Base-by-base conservation (phyloP, 2,888 invertebrate species). In the Aquatica leii region DNA sequence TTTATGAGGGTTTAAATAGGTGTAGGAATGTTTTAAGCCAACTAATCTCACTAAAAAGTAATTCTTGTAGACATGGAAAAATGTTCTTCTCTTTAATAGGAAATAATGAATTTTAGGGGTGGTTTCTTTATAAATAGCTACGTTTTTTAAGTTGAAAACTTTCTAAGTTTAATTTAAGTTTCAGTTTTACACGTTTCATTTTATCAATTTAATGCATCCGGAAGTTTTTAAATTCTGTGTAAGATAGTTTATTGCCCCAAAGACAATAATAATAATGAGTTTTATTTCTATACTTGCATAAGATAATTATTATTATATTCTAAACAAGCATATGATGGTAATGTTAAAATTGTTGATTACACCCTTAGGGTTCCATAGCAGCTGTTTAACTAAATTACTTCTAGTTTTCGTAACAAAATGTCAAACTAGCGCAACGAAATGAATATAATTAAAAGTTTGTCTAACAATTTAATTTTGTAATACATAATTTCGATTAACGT, bases 1-100 rank as follows among this genome's bases (percentile, higher is more conserved):
- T 64, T 64, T 60, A 64, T 64, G 59, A 48, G 64, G 64, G 64
- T 59, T 64, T 64, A 59, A 64, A 64, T 58, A 62, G 53, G 62
- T 62, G 58, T 51, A 56, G 64, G 59, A 51, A 64, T 59, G 64
- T 64, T 55, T 56, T 62, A 62, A 58, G 57, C 58, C 49, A 21
- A 48, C 52, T 58, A 58, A 56, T 34, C 55, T 60, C 59, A 59
- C 64, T 60, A 60, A 60, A 64, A 60, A 59, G 59, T 60, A 60
- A 64, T 64, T 60, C 58, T 24, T 56, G 51, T 48, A 59, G 64
- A 59, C 64, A 55, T 52, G 59, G 59, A 64, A 64, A 59, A 59
- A 64, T 59, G 64, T 40, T 52, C 56, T 54, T 54, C 51, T 58
- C 50, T 64, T 59, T 49, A 64, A 56, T 46, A 43, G 54, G 35